phyloP scores from a whole-genome alignment of 2,888 invertebrate species.

The Pseudococcus jackbeardsleyi region DNA sequence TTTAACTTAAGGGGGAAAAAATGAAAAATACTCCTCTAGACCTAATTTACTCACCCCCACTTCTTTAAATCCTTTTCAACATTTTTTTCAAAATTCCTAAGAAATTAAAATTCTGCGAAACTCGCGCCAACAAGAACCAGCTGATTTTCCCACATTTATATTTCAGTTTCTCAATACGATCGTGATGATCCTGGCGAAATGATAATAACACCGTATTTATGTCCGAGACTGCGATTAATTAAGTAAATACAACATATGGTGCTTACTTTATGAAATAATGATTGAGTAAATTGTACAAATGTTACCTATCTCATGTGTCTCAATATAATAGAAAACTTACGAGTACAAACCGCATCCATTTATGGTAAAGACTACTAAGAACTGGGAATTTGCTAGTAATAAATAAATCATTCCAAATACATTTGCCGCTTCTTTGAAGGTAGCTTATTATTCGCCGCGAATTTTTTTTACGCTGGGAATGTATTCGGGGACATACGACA shows the following conservation, averaged over 20 bases:
- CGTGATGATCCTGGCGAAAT: not conserved
- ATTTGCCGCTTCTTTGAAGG: constrained; percentile 55
- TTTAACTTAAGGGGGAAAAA: no score
- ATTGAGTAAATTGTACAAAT: constrained; percentile 48
- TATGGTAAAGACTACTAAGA: constrained; percentile 59
- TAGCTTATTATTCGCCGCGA: constrained; percentile 29
- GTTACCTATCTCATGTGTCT: constrained; percentile 50
- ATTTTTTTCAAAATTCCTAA: no score
- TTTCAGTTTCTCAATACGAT: not conserved
- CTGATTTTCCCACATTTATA: not conserved
- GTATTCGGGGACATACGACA: constrained; percentile 39
- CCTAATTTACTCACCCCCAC: no score
- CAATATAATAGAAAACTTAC: constrained; percentile 58
- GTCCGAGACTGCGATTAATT: not conserved
- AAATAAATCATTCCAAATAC: constrained; percentile 43
- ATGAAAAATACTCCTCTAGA: no score
- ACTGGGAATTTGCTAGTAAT: constrained; percentile 48
- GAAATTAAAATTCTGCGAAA: no score
- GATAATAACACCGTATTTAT: not conserved
- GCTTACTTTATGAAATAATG: constrained; percentile 49
- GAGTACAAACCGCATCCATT: constrained; percentile 56
- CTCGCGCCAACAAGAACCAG: not conserved
- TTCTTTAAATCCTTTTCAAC: no score
- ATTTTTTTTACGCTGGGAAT: constrained; percentile 9
- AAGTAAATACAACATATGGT: constrained; percentile 49